Evolutionary conservation across 2,113 vertebrate species (phyloP), one percentile per base, ranked within the genome.

Genomic region (Calonectris borealis): DNA sequence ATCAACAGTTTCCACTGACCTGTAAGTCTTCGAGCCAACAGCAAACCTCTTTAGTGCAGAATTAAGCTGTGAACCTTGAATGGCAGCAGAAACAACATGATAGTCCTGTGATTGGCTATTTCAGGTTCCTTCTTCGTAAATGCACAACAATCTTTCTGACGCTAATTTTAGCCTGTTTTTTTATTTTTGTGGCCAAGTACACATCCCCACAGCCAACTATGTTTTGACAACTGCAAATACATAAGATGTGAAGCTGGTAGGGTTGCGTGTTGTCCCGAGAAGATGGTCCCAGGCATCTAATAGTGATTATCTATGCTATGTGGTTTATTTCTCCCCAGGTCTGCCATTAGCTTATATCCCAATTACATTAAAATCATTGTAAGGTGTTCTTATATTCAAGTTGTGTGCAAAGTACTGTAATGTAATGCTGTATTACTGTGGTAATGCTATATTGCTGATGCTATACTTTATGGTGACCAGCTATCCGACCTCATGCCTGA

Each of bases 1-100:
- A 93, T 96, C 90, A 96, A 88, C 90, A 91, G 93, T 97, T 98
- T 91, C 96, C 92, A 97, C 68, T 97, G 95, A 97, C 88, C 94
- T 94, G 94, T 82, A 97, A 95, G 91, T 96, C 84, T 93, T 93
- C 0, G 0, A 93, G 82, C 40, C 83, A 86, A 69, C 42, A 87
- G 48, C 42, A 93, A 94, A 96, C 49, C 78, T 60, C 83, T 57
- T 61, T 19, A 83, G 52, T 29, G 83, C 21, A 78, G 76, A 96
- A 90, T 88, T 87, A 94, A 93, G 66, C 65, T 52, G 18, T 70
- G 79, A 97, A 70, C 49, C 84, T 66, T 83, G 46, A 95, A 93
- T 0, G 1, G 55, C 65, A 94, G 38, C 32, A 57, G 58, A 94
- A 94, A 72, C 72, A 96, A 94, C 65, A 86, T 57, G 27, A 42